Base-by-base conservation (phyloP, 2,888 invertebrate species). In the Fragum whitleyi region DNA sequence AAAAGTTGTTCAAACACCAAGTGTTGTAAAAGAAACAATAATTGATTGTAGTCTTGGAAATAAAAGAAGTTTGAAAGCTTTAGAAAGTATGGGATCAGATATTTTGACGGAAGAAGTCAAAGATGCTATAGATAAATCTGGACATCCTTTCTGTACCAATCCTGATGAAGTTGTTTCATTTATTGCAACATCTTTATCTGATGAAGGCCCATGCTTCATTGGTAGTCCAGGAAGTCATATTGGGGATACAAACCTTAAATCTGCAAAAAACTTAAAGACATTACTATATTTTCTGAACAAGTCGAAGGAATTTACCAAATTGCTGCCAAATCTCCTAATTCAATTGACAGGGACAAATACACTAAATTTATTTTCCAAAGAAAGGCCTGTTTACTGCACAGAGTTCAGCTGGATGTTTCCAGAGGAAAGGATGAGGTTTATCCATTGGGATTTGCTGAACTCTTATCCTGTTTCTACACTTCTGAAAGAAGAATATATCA, bases 1-100 rank as follows among this genome's bases (percentile, higher is more conserved):
- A 61, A 70, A 62, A 51, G 23, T 76, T 5, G 42, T 76, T 16
- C 61, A 69, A n/a, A 69, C 76, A 23, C 70, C 76, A 26, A 16
- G 16, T 0, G 23, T 0, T 26, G 26, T 76, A 16, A 39, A 42
- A 29, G 14, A 19, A 5, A 26, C 29, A 29, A 51, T 53, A 19
- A 69, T 19, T 26, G 21, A 53, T 21, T 68, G 68, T 47, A 19
- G 28, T 14, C 14, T 21, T 19, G 36, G 36, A 6, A 55, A 2
- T 32, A 19, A 3, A 9, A 47, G n/a, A 3, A 47, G n/a, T 3
- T 47, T 47, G 14, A n/a, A 47, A 47, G 47, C 47, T 19, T 14
- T 47, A 5, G 16, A 47, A 47, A 47, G 14, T 19, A 9, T 14
- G 19, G 19, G 14, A 47, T 47, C 47, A 19, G 47, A 47, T 14